phyloP scores from a whole-genome alignment of 1,140 invertebrate species.

The Medauroidea extradentata region DNA sequence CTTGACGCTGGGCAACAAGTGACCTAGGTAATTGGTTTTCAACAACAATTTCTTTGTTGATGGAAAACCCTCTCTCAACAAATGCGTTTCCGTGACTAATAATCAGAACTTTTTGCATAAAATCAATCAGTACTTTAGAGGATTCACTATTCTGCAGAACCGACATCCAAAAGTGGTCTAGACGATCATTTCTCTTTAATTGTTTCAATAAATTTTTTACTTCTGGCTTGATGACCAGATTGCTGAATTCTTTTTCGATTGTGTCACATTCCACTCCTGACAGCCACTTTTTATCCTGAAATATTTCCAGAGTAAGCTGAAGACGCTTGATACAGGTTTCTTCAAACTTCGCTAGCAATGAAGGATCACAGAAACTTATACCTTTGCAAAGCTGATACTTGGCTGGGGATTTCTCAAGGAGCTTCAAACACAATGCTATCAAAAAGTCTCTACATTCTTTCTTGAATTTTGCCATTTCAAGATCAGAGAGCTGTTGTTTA shows the following conservation, averaged over 20 bases:
- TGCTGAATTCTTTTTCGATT: conserved; percentile 8
- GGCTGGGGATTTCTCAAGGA: conserved; percentile 1
- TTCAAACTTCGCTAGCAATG: not conserved
- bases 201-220: conserved; percentile 7
- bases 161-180: conserved; percentile 5
- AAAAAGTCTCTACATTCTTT: conserved; percentile 10
- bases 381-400: conserved; percentile 4
- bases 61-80: too few relatives aligned
- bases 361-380: conserved; percentile 10
- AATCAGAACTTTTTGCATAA: too few relatives aligned
- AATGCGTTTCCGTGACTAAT: too few relatives aligned
- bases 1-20: too few relatives aligned
- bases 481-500: not conserved
- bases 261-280: conserved; percentile 4
- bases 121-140: too few relatives aligned
- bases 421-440: conserved; percentile 5
- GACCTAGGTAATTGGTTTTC: too few relatives aligned
- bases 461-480: conserved; percentile 9
- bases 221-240: conserved; percentile 2
- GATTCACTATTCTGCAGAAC: too few relatives aligned
- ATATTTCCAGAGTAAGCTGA: conserved; percentile 1
- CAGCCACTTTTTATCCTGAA: conserved; percentile 1
- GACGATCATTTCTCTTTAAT: conserved; percentile 8
- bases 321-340: conserved; percentile 1
- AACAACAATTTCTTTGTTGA: too few relatives aligned